Percentiles rank a stretch among this genome's conserved stretches.
phyloP scores from a whole-genome alignment of 1,140 invertebrate genomes.

The Nylanderia fulva region DNA sequence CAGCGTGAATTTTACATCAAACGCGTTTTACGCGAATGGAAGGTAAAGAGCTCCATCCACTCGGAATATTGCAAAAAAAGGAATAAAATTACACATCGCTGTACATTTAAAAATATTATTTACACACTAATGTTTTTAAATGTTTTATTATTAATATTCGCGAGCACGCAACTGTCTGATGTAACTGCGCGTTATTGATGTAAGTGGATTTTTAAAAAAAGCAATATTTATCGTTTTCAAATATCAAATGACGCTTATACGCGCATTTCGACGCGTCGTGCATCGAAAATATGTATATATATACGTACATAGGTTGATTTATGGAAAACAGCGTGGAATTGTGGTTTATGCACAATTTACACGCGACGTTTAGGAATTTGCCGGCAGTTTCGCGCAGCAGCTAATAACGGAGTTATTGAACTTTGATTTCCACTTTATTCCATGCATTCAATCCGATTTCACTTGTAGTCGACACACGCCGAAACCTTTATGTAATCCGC shows the following conservation, averaged over 20 bases:
- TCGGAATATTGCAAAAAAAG: neutral
- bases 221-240: too few relatives aligned
- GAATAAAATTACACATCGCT: neutral
- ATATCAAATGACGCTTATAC: neutral
- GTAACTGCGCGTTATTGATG: too few relatives aligned
- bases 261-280: neutral
- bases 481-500: conserved; percentile 61
- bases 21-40: conserved; percentile 7
- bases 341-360: conserved; percentile 26
- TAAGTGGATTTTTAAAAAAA: too few relatives aligned
- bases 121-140: neutral
- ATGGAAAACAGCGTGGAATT: neutral
- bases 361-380: conserved; percentile 19
- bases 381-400: conserved; percentile 5
- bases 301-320: neutral
- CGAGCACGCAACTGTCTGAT: too few relatives aligned
- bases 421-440: conserved; percentile 72
- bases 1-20: conserved; percentile 22
- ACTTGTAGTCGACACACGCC: conserved; percentile 61
- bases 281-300: neutral
- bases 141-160: too few relatives aligned
- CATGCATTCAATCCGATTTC: conserved; percentile 70
- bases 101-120: neutral
- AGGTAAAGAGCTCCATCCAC: neutral
- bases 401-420: conserved; percentile 74